These are phyloP conservation scores for Drosophila pectinifera DNA, from an alignment of 1,140 invertebrate species.

Conservation along the genomic window DNA sequence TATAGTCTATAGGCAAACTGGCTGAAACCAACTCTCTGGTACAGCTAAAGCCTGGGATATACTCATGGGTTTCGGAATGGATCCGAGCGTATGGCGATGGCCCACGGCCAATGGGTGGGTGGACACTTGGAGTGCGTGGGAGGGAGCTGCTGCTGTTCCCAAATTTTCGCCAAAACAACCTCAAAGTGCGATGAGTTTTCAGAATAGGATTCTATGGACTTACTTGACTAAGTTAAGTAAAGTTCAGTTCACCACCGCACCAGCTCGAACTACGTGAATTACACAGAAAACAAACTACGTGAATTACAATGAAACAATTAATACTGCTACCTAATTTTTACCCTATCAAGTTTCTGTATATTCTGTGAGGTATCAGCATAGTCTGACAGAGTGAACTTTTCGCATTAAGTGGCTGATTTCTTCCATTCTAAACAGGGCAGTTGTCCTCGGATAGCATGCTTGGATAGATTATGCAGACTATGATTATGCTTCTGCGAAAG, in stretches of 20 bases:
- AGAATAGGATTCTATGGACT: slow-evolving; percentile 33
- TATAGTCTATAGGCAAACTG: slow-evolving; percentile 58
- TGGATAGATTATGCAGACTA: too few relatives aligned
- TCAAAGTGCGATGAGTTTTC: slow-evolving; percentile 28
- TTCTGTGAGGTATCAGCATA: not conserved
- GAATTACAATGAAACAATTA: not conserved
- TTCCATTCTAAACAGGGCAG: too few relatives aligned
- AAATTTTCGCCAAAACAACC: slow-evolving; percentile 30
- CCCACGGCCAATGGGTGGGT: slow-evolving; percentile 75
- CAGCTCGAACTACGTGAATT: not conserved
- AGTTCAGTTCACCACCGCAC: slow-evolving; percentile 36
- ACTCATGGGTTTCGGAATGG: slow-evolving; percentile 27
- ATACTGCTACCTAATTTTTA: too few relatives aligned
- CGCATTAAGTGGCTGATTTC: too few relatives aligned
- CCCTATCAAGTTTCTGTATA: too few relatives aligned
- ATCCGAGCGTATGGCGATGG: slow-evolving; percentile 45
- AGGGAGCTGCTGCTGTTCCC: slow-evolving; percentile 46
- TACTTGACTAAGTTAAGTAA: slow-evolving; percentile 15
- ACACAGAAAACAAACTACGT: not conserved
- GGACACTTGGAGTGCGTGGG: slow-evolving; percentile 52
- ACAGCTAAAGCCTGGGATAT: slow-evolving; percentile 58
- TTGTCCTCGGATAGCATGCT: too few relatives aligned
- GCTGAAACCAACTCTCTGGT: slow-evolving; percentile 47
- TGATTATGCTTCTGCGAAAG: too few relatives aligned
- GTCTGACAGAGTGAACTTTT: too few relatives aligned